These are phyloP conservation scores for Hanleya hanleyi DNA, from an alignment of 2,888 invertebrate genomes.

Conservation along the genomic window DNA sequence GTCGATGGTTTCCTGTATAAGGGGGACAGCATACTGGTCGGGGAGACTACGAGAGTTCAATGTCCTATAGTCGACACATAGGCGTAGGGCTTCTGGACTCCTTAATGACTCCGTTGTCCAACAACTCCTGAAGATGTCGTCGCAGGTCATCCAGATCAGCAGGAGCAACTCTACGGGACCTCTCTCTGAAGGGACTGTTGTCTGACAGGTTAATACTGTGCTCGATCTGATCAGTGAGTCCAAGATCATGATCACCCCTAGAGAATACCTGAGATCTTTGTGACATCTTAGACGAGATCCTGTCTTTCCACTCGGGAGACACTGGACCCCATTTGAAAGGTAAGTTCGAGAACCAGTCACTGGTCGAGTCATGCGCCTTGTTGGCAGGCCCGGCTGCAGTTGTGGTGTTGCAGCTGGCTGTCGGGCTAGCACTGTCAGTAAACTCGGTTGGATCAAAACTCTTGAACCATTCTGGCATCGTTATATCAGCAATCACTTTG, in stretches of 20 bases:
- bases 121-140: not conserved
- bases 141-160: not conserved
- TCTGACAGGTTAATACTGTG: not conserved
- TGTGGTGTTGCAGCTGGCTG: too few relatives aligned
- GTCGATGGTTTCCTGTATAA: slow-evolving; percentile 4
- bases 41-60: not conserved
- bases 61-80: slow-evolving; percentile 1
- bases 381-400: too few relatives aligned
- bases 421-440: not conserved
- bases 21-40: slow-evolving; percentile 1
- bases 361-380: too few relatives aligned
- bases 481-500: not conserved
- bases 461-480: not conserved
- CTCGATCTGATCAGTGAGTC: not conserved
- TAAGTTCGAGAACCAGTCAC: not conserved
- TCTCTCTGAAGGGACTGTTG: not conserved
- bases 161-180: not conserved
- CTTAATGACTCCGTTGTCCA: not conserved
- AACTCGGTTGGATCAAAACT: not conserved
- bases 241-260: not conserved
- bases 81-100: not conserved
- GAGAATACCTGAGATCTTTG: not conserved
- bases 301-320: not conserved
- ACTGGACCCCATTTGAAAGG: not conserved
- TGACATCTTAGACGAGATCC: not conserved